Base-by-base conservation (phyloP, 2,797 vertebrate species). In the Fringilla coelebs region DNA sequence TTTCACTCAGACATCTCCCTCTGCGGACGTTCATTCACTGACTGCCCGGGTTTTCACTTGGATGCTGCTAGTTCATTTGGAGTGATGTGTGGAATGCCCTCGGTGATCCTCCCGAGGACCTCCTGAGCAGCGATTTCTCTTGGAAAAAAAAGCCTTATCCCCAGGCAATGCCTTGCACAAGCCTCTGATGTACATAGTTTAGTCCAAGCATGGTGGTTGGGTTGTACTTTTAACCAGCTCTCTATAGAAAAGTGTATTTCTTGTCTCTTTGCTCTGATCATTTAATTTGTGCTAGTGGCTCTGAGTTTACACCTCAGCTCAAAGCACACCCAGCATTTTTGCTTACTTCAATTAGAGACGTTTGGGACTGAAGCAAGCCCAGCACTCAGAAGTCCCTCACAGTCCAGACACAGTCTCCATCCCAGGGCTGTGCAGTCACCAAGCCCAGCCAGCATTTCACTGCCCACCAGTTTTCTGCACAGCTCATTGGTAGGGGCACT, bases 351-450 rank as follows among this genome's bases (percentile, higher is more conserved):
- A 10, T 38, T 38, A 24, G 36, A 67, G 41, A 16, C 17, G 2
- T 73, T 16, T 68, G 54, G 11, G n/a, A 11, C 2, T 21, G 40
- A 32, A 95, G 17, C 36, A 67, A 89, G 17, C 13, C 8, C 25
- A 28, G 21, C 5, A 3, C 67, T 72, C 36, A 16, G 28, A 76
- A 73, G 25, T 16, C 32, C 8, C 1, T 21, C 71, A 40, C 31
- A 14, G 29, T n/a, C 11, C 54, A 40, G 57, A n/a, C 6, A 32
- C 0, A 0, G 38, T 60, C 22, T 17, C 32, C 0, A 0, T 24
- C 41, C 41, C 34, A 7, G 43, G 24, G 52, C 36, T 49, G 43
- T 29, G 36, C 22, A 76, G 78, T 24, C 45, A 32, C 51, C 4
- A 2, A 75, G 32, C 31, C 32, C 70, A 36, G 43, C 1, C 61